Evolutionary conservation across 2,888 invertebrate genomes (phyloP), one percentile per base, ranked within the genome.

Genomic region (Drosophila macrothrix): DNA sequence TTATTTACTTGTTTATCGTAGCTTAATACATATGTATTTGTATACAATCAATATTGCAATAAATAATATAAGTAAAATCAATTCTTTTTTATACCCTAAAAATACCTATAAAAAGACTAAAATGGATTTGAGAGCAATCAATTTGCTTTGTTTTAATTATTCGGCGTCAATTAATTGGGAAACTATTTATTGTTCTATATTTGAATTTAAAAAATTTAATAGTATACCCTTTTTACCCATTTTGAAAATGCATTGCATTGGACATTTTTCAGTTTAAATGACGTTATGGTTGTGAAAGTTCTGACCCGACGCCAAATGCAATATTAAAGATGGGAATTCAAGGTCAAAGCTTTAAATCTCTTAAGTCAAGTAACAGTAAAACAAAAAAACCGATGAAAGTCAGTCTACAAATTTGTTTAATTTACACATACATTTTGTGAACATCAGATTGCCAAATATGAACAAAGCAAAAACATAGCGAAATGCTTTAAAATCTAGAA

Each of bases 331-430:
- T 22, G 12, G 22, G 6, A 43, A 43, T 12, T 22, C 6, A n/a
- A 25, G 14, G 49, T 49, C 7, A 25, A 49, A 9, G 25, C 4
- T 49, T 16, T 49, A 49, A 25, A 25, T 49, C 25, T 46, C 25
- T 16, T 7, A 25, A 46, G 25, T 49, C 25, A 9, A 16, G 9
- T 25, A 22, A 25, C 2, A 14, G 16, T 35, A 35, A 7, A 22
- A 35, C n/a, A n/a, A n/a, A n/a, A n/a, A n/a, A n/a, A n/a, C n/a
- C n/a, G n/a, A 29, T 14, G 12, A 10, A 16, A 53, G 28, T 52
- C 12, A 37, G 19, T 14, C 53, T 76, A 64, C 58, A 71, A 54
- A 75, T 83, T 83, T 73, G 62, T 71, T 86, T 75, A 76, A 67
- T 65, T 60, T 71, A 60, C 80, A 69, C 70, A 50, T 67, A 77